Evolutionary conservation across 2,113 vertebrate genomes (phyloP).

Genomic region (Emydura subglobosa): DNA sequence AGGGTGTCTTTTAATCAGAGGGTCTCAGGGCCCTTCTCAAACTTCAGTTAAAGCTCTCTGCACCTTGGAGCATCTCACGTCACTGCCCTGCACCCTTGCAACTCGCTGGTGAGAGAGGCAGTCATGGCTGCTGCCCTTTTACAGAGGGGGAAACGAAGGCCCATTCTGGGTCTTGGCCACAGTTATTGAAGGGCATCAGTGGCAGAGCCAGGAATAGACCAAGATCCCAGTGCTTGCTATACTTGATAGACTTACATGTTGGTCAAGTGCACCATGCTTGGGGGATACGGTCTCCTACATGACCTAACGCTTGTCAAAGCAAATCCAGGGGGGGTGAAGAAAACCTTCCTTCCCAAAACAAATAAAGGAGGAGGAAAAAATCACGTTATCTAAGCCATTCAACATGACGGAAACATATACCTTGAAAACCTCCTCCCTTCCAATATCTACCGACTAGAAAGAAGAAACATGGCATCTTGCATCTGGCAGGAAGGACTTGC

Average conservation of each 20-base stretch:
- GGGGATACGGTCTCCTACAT: slow-evolving; percentile 59
- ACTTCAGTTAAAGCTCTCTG: background rate
- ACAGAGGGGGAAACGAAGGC: accelerated
- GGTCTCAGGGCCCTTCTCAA: background rate
- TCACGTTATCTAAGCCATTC: slow-evolving; percentile 57
- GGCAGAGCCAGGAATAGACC: background rate
- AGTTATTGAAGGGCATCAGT: accelerated
- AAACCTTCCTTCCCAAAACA: slow-evolving; percentile 48
- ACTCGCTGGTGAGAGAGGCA: accelerated
- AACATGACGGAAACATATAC: slow-evolving; percentile 20
- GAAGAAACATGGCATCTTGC: slow-evolving; percentile 16
- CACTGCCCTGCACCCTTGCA: accelerated
- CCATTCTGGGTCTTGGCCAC: background rate
- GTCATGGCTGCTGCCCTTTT: background rate
- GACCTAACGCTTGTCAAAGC: slow-evolving; percentile 70
- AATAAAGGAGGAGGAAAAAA: slow-evolving; percentile 36
- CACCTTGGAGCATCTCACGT: background rate
- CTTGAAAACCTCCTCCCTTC: slow-evolving; percentile 32
- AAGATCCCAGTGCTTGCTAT: background rate
- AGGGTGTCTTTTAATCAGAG: background rate
- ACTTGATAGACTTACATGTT: background rate
- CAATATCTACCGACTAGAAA: slow-evolving; percentile 29
- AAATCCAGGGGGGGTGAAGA: slow-evolving; percentile 36
- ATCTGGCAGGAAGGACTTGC: background rate
- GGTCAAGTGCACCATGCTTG: background rate